These are phyloP conservation scores for Carcharodon carcharias DNA, from an alignment of 2,797 vertebrate genomes.

Conservation along the genomic window DNA sequence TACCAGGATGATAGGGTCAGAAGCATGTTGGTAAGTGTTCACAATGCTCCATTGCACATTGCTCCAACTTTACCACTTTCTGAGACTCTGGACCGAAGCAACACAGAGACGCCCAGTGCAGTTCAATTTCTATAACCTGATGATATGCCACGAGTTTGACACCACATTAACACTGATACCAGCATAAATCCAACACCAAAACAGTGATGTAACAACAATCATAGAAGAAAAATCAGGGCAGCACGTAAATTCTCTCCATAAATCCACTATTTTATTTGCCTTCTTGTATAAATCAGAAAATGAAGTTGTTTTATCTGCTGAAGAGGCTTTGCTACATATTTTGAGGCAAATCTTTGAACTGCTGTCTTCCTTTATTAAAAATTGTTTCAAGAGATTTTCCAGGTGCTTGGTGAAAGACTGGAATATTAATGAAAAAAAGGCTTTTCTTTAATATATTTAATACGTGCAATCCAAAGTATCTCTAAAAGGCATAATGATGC, in stretches of 20 bases:
- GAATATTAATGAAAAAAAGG: constrained; percentile 14
- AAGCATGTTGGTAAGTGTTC: not conserved
- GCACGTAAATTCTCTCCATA: not conserved
- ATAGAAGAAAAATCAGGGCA: not conserved
- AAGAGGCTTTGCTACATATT: not conserved
- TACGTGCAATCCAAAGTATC: not conserved
- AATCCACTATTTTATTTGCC: constrained; percentile 20
- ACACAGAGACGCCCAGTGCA: not conserved
- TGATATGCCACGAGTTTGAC: not conserved
- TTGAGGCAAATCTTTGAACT: constrained; percentile 27
- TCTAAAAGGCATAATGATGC: constrained; percentile 6
- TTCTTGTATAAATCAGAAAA: constrained; percentile 32
- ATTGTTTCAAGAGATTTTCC: not conserved
- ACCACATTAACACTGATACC: constrained; percentile 17
- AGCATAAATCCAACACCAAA: constrained; percentile 8
- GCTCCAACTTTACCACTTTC: not conserved
- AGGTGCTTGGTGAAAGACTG: not conserved
- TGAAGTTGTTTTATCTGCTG: constrained; percentile 26
- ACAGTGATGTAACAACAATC: not conserved
- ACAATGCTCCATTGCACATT: not conserved
- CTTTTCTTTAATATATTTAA: constrained; percentile 19
- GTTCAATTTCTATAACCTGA: not conserved
- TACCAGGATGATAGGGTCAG: not conserved
- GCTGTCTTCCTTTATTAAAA: constrained; percentile 24
- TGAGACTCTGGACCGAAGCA: not conserved